Base-by-base conservation (phyloP, 2,888 invertebrate species). In the Brachycybe producta region DNA sequence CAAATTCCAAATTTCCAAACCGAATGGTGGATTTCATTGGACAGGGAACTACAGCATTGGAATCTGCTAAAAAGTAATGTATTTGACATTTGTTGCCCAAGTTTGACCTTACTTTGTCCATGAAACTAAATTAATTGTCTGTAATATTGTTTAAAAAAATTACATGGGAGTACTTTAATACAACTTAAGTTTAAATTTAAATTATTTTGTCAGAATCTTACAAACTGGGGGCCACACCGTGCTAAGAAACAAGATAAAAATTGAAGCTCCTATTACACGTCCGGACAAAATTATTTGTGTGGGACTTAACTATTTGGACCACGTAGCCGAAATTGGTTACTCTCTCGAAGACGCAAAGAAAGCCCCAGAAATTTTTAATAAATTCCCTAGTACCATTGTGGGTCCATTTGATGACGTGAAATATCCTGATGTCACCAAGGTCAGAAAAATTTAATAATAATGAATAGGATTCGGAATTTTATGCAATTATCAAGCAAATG, bases 221-320 rank as follows among this genome's bases (percentile, higher is more conserved):
- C 15, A 36, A 36, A 7, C 7, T 17, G n/a, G 5, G 5, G 7
- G 5, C 15, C 7, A 36, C 7, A 19, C 19, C 7, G 36, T 36
- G 19, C 7, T 5, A 5, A 5, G 19, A 7, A n/a, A n/a, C 5
- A 19, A 21, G 8, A n/a, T 47, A 7, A 5, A 68, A 17, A 66
- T 84, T 2, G 64, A 79, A 39, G 75, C 90, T 0, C 88, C 91
- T 0, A 74, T 91, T 17, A 75, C 75, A 1, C 77, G 78, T 24
- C 81, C 85, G 52, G 86, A 87, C 61, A 91, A 91, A 67, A 75
- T 91, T 1, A 74, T 83, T 1, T 88, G 88, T 62, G 77, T 90
- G 13, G 87, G 86, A 0, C 72, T 88, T 52, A 91, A 91, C 67
- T 91, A 91, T 67, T 72, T 70, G 49, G 88, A 87, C 36, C 88